A percentile compares a stretch with the other conserved stretches of the same genome.
These are phyloP conservation scores for Chaetoderma sp. DNA, from an alignment of 2,888 invertebrate genomes.

Conservation along the genomic window DNA sequence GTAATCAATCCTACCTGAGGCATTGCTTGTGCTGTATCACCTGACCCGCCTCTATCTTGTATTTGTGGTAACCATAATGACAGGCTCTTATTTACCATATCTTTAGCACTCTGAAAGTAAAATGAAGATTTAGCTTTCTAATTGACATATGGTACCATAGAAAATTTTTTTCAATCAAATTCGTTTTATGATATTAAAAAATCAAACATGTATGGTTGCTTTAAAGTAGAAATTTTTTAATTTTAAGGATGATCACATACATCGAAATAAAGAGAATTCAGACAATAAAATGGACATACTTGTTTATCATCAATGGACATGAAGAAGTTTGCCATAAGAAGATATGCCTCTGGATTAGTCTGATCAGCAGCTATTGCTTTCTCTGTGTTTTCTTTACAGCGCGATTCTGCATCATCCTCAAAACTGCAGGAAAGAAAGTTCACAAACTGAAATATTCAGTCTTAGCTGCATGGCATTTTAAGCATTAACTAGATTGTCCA, in stretches of 20 bases:
- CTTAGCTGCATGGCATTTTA: background rate
- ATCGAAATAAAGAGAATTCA: background rate
- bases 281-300: slow-evolving; percentile 40
- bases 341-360: slow-evolving; percentile 69
- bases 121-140: too few relatives aligned
- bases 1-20: too few relatives aligned
- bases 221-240: too few relatives aligned
- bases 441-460: background rate
- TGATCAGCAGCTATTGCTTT: slow-evolving; percentile 65
- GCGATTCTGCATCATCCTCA: slow-evolving; percentile 68
- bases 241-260: too few relatives aligned
- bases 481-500: too few relatives aligned
- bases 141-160: too few relatives aligned
- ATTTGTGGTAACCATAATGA: slow-evolving; percentile 68
- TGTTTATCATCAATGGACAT: slow-evolving; percentile 65
- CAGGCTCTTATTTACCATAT: slow-evolving; percentile 67
- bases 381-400: slow-evolving; percentile 65
- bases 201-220: too few relatives aligned
- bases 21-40: too few relatives aligned
- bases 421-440: slow-evolving; percentile 46
- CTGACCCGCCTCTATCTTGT: too few relatives aligned
- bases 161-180: too few relatives aligned
- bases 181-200: too few relatives aligned
- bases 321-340: slow-evolving; percentile 66
- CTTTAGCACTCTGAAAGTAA: slow-evolving; percentile 60